A percentile compares a stretch with the other conserved stretches of the same genome.
Conservation (phyloP, 2,888 invertebrate genomes). For the Omphaloscelis lunosa region DNA sequence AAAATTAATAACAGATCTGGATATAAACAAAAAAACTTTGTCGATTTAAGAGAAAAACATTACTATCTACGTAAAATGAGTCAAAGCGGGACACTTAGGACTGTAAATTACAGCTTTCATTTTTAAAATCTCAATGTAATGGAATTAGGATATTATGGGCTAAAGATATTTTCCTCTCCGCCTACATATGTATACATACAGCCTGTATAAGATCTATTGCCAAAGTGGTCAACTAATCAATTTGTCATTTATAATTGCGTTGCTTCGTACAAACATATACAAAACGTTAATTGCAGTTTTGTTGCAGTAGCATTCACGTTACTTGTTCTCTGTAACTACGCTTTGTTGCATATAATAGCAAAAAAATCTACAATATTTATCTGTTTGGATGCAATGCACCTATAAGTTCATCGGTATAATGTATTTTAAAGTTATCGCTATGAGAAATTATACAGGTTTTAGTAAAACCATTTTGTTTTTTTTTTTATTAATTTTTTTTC, state of each 20-base stretch:
- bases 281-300: slow-evolving; percentile 42
- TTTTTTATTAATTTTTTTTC: not conserved
- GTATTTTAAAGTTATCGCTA: not conserved
- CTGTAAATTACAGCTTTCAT: not conserved
- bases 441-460: not conserved
- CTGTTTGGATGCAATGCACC: not conserved
- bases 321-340: slow-evolving; percentile 42
- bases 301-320: slow-evolving; percentile 37
- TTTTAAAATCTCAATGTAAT: not conserved
- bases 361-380: slow-evolving; percentile 14
- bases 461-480: not conserved
- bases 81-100: not conserved
- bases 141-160: not conserved
- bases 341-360: slow-evolving; percentile 28
- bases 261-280: slow-evolving; percentile 12
- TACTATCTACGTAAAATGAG: not conserved
- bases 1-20: not conserved
- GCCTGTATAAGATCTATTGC: slow-evolving; percentile 15
- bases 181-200: not conserved
- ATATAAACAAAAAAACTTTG: not conserved
- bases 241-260: slow-evolving; percentile 52
- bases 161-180: not conserved
- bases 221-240: slow-evolving; percentile 32
- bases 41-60: not conserved
- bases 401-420: not conserved